Percentiles rank a stretch among this genome's conserved stretches.
These are phyloP conservation scores for Chionis minor DNA, from an alignment of 2,113 vertebrate genomes.

Conservation along the genomic window DNA sequence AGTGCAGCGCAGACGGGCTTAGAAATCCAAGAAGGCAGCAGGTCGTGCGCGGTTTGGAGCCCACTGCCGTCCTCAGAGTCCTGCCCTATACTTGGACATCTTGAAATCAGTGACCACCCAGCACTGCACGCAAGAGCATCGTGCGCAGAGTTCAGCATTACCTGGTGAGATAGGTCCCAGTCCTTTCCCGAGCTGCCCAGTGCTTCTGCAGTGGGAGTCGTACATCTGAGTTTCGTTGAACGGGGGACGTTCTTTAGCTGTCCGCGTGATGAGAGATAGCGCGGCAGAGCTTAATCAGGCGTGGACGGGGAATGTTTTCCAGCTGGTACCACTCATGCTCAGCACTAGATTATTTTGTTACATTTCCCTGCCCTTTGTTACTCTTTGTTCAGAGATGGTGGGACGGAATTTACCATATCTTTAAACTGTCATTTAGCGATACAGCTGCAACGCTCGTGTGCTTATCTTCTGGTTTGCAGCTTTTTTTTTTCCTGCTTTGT, in stretches of 20 bases:
- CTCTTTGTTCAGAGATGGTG: slow-evolving; percentile 18
- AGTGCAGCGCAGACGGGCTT: fast-evolving
- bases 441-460: slow-evolving; percentile 3
- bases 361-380: slow-evolving; percentile 21
- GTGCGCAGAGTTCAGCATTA: not conserved
- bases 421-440: not conserved
- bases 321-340: slow-evolving; percentile 1
- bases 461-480: slow-evolving; percentile 35
- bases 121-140: not conserved
- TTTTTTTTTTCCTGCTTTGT: not conserved
- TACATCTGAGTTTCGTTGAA: not conserved
- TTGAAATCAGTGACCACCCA: not conserved
- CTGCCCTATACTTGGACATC: not conserved
- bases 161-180: not conserved
- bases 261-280: not conserved
- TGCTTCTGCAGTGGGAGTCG: not conserved
- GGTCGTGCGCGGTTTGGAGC: not conserved
- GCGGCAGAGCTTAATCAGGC: not conserved
- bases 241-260: not conserved
- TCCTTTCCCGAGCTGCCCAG: not conserved
- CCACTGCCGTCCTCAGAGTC: not conserved
- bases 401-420: slow-evolving; percentile 21
- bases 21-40: not conserved
- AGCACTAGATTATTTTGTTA: not conserved
- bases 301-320: not conserved